A percentile compares a stretch with the other conserved stretches of the same genome.
These are phyloP conservation scores for Laupala kohalensis DNA, from an alignment of 1,140 invertebrate genomes.

Conservation along the genomic window DNA sequence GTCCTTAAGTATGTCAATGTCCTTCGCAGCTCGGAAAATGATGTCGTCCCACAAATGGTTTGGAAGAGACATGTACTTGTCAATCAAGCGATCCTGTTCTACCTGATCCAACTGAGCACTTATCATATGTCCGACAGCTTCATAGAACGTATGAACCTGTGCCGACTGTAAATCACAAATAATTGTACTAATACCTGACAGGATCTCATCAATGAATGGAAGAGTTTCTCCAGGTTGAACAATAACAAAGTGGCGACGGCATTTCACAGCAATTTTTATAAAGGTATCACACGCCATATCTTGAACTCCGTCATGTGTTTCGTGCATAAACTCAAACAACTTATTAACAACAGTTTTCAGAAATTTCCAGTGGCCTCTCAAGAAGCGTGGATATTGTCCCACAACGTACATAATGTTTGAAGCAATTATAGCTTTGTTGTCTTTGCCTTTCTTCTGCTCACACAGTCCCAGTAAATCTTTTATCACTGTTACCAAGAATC, in stretches of 20 bases:
- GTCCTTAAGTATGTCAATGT: conserved; percentile 92
- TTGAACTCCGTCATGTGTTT: conserved; percentile 98
- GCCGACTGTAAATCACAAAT: conserved; percentile 97
- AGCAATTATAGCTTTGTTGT: conserved; percentile 99
- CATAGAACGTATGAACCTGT: conserved; percentile 99
- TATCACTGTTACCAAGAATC: conserved; percentile 98
- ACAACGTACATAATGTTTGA: conserved; percentile 99
- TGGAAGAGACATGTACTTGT: conserved; percentile 94
- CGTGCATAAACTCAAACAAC: conserved; percentile 99
- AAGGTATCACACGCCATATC: conserved; percentile 99
- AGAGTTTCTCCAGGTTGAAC: conserved; percentile 90
- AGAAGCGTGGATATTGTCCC: conserved; percentile 96
- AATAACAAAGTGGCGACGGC: conserved; percentile 92
- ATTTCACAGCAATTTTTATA: conserved; percentile 99
- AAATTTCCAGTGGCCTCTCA: conserved; percentile 98
- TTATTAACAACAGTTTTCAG: conserved; percentile 99
- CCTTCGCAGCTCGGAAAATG: conserved; percentile 86
- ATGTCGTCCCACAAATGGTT: conserved; percentile 99
- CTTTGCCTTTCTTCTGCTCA: conserved; percentile 99
- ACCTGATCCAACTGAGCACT: conserved; percentile 82
- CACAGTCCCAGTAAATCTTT: conserved; percentile 96
- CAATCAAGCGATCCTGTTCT: conserved; percentile 85
- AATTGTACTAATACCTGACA: conserved; percentile 89
- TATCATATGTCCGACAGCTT: conserved; percentile 99
- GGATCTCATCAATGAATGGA: conserved; percentile 98